Base-by-base conservation (phyloP, 1,140 invertebrate species). In the Plectrocnemia conspersa region DNA sequence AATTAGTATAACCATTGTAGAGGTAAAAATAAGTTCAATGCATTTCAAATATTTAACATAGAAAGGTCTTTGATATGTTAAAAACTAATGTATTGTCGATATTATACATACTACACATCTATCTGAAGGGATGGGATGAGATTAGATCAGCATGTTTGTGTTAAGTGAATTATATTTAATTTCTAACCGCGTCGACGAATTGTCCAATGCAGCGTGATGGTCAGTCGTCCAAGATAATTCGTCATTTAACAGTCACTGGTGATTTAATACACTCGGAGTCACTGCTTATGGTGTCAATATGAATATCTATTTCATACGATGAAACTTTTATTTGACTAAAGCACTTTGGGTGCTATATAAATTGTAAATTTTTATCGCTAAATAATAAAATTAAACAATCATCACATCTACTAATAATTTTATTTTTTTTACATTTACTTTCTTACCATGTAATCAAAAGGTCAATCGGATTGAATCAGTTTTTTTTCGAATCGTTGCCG, bases 221-320 rank as follows among this genome's bases (percentile, higher is more conserved):
- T 24, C 45, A 33, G 32, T 47, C 27, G 35, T 35, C 45, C 45
- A 47, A 47, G 45, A 47, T 33, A 47, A 47, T 47, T 33, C 27
- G 22, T 47, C 45, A 47, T 47, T 9, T 19, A 11, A 33, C 29
- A 32, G n/a, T 47, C 45, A 47, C 22, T 15, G 41, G 21, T 18
- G 32, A 47, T 47, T 47, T 32, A 32, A 32, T 47, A 23, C 27
- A 18, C 38, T 33, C 3, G 4, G 6, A 29, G 27, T 29, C n/a
- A 6, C 32, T 9, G 9, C 2, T 3, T 3, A 9, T n/a, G n/a
- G n/a, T n/a, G n/a, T n/a, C n/a, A n/a, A n/a, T n/a, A n/a, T n/a
- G n/a, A n/a, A n/a, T n/a, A n/a, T n/a, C n/a, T n/a, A n/a, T n/a
- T n/a, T n/a, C n/a, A n/a, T n/a, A n/a, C n/a, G n/a, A n/a, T n/a